phyloP scores from a whole-genome alignment of 2,888 invertebrate genomes.

The Drosophila helvetica region DNA sequence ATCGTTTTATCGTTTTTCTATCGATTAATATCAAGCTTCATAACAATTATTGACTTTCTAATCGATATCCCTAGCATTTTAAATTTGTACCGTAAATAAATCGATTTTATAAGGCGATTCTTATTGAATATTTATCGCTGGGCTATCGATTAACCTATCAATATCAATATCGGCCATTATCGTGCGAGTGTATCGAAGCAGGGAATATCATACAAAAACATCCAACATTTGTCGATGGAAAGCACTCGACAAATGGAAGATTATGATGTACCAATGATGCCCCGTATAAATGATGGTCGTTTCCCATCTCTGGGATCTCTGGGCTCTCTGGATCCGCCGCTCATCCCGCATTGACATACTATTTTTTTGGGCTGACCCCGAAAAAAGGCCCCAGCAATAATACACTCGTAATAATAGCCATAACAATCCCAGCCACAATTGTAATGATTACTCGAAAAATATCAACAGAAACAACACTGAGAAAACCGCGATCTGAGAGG shows the following conservation, averaged over 20 bases:
- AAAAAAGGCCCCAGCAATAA: constrained; percentile 25
- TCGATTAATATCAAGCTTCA: no score
- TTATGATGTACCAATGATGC: not conserved
- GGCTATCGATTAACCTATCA: no score
- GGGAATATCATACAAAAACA: no score
- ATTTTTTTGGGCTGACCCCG: constrained; percentile 38
- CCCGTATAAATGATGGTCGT: not conserved
- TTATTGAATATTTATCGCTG: no score
- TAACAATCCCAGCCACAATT: constrained; percentile 49
- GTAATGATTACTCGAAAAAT: constrained; percentile 35
- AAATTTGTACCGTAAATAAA: no score
- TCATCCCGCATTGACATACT: constrained; percentile 51
- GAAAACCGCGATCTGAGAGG: constrained; percentile 3
- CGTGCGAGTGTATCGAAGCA: no score
- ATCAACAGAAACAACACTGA: constrained; percentile 28
- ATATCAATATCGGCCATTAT: no score
- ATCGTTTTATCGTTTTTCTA: no score
- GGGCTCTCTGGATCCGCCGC: not conserved
- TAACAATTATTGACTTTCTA: no score
- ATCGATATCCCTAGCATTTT: no score
- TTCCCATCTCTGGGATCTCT: not conserved
- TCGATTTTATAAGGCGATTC: no score
- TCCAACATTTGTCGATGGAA: no score
- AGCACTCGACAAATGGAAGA: not conserved
- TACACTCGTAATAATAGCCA: constrained; percentile 37